These are phyloP conservation scores for Pampusana beccarii DNA, from an alignment of 2,113 vertebrate species.

Conservation along the genomic window DNA sequence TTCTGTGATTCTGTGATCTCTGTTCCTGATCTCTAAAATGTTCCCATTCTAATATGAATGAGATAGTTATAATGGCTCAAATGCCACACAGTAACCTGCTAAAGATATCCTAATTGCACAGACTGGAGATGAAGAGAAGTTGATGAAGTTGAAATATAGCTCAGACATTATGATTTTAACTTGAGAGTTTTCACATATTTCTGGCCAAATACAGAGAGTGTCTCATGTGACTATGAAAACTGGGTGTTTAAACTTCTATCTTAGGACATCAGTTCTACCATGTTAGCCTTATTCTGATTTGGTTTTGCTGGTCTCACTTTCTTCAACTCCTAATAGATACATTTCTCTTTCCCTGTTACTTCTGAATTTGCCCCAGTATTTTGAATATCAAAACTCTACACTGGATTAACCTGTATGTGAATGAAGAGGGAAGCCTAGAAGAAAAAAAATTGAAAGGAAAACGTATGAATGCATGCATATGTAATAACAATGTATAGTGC, in stretches of 20 bases:
- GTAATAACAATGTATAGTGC: background rate
- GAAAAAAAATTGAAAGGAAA: background rate
- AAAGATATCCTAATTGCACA: background rate
- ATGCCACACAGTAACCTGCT: background rate
- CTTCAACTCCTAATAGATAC: background rate
- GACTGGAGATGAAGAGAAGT: background rate
- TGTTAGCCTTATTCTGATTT: background rate
- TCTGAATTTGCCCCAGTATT: background rate
- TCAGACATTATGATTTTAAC: background rate
- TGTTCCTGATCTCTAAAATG: background rate
- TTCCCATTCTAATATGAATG: background rate
- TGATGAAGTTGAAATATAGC: background rate
- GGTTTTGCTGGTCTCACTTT: background rate
- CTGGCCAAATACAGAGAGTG: background rate
- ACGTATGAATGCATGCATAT: background rate
- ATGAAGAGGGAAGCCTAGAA: background rate
- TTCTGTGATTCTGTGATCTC: background rate
- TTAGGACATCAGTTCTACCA: background rate
- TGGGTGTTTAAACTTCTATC: background rate
- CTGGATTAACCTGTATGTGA: background rate
- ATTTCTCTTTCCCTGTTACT: background rate
- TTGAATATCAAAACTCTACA: background rate
- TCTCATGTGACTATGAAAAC: background rate
- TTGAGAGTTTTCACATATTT: background rate
- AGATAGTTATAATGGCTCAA: background rate